Conservation (phyloP, 1,140 invertebrate species). For the Drosophila baimaii region DNA sequence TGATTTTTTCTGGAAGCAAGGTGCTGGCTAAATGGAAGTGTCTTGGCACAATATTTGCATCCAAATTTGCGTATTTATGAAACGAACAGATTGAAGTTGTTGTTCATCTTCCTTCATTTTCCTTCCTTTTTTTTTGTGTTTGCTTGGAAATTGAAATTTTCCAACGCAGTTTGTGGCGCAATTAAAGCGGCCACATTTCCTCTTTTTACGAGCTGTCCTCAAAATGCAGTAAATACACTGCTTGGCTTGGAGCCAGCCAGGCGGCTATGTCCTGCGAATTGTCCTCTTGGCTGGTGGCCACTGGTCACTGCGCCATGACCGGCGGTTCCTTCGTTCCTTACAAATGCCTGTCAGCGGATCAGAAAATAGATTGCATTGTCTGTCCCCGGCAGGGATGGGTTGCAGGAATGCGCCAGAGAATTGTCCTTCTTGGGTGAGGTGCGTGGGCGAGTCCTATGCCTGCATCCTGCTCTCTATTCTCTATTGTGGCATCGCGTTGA, state of each 20-base stretch:
- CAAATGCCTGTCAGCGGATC: conserved; percentile 66
- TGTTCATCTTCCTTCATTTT: conserved; percentile 10
- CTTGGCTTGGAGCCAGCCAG: conserved; percentile 66
- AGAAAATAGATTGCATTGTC: conserved; percentile 67
- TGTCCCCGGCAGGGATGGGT: conserved; percentile 25
- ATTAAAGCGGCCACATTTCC: conserved; percentile 68
- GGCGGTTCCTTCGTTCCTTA: conserved; percentile 24
- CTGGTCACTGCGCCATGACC: conserved; percentile 55
- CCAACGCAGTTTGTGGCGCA: conserved; percentile 61
- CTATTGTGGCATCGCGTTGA: not conserved
- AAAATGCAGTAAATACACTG: conserved; percentile 67
- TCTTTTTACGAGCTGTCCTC: conserved; percentile 65
- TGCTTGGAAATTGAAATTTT: conserved; percentile 63
- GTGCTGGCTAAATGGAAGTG: conserved; percentile 61
- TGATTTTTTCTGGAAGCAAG: conserved; percentile 44
- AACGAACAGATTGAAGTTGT: conserved; percentile 64
- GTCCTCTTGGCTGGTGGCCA: conserved; percentile 34
- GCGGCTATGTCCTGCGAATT: conserved; percentile 45
- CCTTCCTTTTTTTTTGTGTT: conserved; percentile 7
- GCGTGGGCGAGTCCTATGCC: conserved; percentile 45
- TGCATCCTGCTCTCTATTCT: not conserved
- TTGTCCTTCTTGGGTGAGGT: conserved; percentile 34
- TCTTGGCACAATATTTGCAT: conserved; percentile 68
- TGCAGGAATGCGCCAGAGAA: conserved; percentile 33
- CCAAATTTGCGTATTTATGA: conserved; percentile 76